Base-by-base conservation (phyloP, 2,113 vertebrate genomes). In the Colius striatus region DNA sequence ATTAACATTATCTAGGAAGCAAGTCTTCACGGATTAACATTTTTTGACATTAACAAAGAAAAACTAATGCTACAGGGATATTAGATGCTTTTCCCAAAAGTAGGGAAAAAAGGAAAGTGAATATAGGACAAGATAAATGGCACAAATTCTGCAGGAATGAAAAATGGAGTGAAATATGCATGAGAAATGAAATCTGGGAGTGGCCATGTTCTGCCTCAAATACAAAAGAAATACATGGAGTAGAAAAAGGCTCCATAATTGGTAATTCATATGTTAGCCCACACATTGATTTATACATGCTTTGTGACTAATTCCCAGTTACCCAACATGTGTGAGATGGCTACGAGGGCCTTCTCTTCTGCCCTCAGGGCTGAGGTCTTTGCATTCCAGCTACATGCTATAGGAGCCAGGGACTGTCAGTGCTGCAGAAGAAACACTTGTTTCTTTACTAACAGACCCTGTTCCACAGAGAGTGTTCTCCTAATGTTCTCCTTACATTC, bases 21-120 rank as follows among this genome's bases (percentile, higher is more conserved):
- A 94, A 97, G 95, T 97, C 96, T 97, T 98, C 95, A 94, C 84
- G 96, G 98, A 97, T 98, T 98, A 98, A 97, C 95, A 95, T 95
- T 97, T 97, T 93, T 97, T 95, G 92, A 97, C 94, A 96, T 95
- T 97, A 97, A 97, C 97, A 98, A 97, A 98, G 97, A 97, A 97
- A 98, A 97, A 94, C 95, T 96, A 92, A 97, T 97, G 96, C 95
- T 98, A 94, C 92, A 94, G 95, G 97, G 95, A 94, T 97, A 97
- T 97, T 97, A 97, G 91, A 97, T 97, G 86, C 85, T 97, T 98
- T 97, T 94, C 95, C 97, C 80, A 95, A 97, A 98, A 96, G 91
- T 91, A 83, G 94, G 85, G 70, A 70, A 9, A 92, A 93, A 96
- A 27, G 58, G 94, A 90, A 91, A 96, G 84, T 95, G 91, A 78